These are phyloP conservation scores for Nycticryphes semicollaris DNA, from an alignment of 2,113 vertebrate genomes.

Conservation along the genomic window DNA sequence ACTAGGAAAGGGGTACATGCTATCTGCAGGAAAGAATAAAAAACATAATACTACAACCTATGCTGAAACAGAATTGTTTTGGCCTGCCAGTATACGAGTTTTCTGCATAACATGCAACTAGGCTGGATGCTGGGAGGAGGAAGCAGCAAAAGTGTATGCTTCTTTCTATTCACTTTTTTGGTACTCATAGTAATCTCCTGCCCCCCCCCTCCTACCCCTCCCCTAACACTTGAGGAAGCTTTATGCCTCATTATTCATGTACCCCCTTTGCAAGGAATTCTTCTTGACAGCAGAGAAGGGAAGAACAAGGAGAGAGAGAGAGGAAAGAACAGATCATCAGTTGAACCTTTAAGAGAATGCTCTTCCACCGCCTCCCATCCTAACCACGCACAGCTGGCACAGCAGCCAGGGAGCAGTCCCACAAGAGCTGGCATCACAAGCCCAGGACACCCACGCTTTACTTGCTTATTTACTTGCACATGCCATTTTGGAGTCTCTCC, in stretches of 20 bases:
- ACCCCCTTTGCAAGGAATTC: not conserved
- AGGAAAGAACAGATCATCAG: not conserved
- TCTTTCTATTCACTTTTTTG: not conserved
- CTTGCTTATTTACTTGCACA: not conserved
- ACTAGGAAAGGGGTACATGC: not conserved
- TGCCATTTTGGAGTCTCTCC: conserved; percentile 24
- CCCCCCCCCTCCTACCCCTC: not conserved
- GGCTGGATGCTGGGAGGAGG: not conserved
- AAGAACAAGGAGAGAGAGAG: not conserved
- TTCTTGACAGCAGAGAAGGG: not conserved
- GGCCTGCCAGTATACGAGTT: not conserved
- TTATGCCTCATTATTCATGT: not conserved
- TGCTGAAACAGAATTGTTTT: not conserved
- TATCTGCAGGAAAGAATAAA: not conserved
- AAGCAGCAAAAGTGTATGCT: not conserved
- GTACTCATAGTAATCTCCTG: not conserved
- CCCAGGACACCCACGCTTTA: not conserved
- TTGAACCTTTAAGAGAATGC: not conserved
- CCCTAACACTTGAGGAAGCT: not conserved
- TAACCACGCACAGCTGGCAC: not conserved
- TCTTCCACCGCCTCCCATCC: not conserved
- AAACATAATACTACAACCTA: not conserved
- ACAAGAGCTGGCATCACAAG: not conserved
- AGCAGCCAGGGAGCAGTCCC: fast-evolving
- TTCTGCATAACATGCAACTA: not conserved